Percentiles rank a stretch among this genome's conserved stretches.
phyloP scores from a whole-genome alignment of 2,797 vertebrate species.

The Platyrinchus mystaceus region DNA sequence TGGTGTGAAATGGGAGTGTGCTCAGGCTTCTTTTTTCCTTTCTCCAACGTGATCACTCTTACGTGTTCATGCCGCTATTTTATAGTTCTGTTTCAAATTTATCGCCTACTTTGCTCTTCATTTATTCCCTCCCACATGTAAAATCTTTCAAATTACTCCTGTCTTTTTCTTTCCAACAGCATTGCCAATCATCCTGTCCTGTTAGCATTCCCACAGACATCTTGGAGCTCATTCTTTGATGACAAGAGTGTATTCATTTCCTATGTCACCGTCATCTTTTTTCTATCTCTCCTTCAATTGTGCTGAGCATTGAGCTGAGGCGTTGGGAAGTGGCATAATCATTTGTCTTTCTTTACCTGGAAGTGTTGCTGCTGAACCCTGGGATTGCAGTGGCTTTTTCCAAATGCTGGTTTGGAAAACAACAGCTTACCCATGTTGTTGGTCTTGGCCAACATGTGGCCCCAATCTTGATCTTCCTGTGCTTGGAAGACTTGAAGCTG shows the following conservation, averaged over 20 bases:
- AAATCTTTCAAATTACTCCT: background rate
- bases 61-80: background rate
- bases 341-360: background rate
- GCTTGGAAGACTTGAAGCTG: background rate
- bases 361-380: background rate
- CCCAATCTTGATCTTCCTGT: background rate
- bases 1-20: background rate
- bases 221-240: background rate
- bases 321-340: background rate
- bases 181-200: background rate
- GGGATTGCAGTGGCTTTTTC: background rate
- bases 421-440: accelerated
- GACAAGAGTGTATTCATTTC: background rate
- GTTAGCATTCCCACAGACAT: background rate
- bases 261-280: background rate
- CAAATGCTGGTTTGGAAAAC: background rate
- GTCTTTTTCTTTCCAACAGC: background rate
- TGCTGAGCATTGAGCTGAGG: background rate
- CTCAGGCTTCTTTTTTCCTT: background rate
- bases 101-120: background rate
- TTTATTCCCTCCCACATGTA: background rate
- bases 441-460: background rate
- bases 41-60: background rate
- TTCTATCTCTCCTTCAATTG: background rate
- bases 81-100: background rate